Conservation (phyloP, 2,888 invertebrate genomes). For the Choreutis nemorana region DNA sequence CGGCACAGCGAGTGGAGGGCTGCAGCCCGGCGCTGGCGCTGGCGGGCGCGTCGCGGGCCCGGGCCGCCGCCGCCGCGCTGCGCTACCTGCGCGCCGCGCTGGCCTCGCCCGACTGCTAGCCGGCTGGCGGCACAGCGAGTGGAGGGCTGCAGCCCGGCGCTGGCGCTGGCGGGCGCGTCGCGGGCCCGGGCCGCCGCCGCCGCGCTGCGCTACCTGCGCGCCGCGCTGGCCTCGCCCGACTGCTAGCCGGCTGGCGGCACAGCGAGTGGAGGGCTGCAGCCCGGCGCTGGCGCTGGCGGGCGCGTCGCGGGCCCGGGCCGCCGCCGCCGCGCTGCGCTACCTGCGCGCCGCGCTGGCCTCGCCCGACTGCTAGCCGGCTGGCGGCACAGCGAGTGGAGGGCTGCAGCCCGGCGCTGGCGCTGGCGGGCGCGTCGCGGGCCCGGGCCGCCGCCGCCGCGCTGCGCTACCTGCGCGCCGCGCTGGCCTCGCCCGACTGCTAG, state of each 20-base stretch:
- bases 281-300: slow-evolving; percentile 13
- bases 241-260: slow-evolving; percentile 8
- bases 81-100: slow-evolving; percentile 24
- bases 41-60: slow-evolving; percentile 14
- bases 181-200: slow-evolving; percentile 17
- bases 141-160: slow-evolving; percentile 6
- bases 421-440: slow-evolving; percentile 16
- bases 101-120: slow-evolving; percentile 8
- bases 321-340: slow-evolving; percentile 17
- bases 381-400: slow-evolving; percentile 5
- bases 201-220: slow-evolving; percentile 20
- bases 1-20: slow-evolving; percentile 4
- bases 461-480: slow-evolving; percentile 22
- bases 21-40: slow-evolving; percentile 12
- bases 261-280: slow-evolving; percentile 2
- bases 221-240: slow-evolving; percentile 17
- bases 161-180: slow-evolving; percentile 16
- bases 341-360: slow-evolving; percentile 21
- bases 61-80: slow-evolving; percentile 16
- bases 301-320: slow-evolving; percentile 17
- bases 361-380: slow-evolving; percentile 7
- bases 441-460: slow-evolving; percentile 16
- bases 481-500: slow-evolving; percentile 11
- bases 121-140: slow-evolving; percentile 6
- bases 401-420: slow-evolving; percentile 10